These are phyloP conservation scores for Tachysurus vachellii DNA, from an alignment of 2,113 vertebrate species.

Conservation along the genomic window DNA sequence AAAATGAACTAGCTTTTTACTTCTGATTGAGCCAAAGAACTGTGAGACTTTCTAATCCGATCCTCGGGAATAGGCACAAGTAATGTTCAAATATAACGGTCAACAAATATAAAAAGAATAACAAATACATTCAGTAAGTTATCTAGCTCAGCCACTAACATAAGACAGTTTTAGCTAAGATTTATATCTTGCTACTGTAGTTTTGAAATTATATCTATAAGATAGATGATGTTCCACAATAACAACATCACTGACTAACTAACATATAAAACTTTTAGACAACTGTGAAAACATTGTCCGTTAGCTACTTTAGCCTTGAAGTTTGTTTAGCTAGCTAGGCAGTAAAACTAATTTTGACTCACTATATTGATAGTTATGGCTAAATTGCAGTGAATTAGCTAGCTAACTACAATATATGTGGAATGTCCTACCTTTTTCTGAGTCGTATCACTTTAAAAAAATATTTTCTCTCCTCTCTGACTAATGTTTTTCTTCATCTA, in stretches of 20 bases:
- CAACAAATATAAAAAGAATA: background rate
- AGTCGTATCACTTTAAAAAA: no score
- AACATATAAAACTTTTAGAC: no score
- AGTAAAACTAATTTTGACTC: background rate
- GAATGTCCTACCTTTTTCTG: no score
- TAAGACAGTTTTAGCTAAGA: background rate
- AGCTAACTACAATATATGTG: no score
- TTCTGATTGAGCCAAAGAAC: background rate
- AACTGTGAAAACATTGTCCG: background rate
- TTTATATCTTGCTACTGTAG: background rate
- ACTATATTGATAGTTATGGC: background rate
- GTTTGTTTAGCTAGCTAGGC: background rate
- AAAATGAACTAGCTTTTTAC: background rate
- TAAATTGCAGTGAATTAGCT: no score
- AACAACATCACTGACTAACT: no score
- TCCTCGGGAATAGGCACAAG: background rate
- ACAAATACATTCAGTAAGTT: background rate
- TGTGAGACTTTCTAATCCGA: background rate
- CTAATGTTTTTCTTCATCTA: no score
- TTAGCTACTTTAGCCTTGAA: background rate
- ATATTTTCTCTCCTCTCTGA: no score
- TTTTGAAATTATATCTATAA: background rate
- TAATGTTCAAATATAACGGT: background rate
- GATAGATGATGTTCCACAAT: no score
- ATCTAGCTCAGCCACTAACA: background rate